phyloP scores from a whole-genome alignment of 2,888 invertebrate genomes.

The Troides aeacus region DNA sequence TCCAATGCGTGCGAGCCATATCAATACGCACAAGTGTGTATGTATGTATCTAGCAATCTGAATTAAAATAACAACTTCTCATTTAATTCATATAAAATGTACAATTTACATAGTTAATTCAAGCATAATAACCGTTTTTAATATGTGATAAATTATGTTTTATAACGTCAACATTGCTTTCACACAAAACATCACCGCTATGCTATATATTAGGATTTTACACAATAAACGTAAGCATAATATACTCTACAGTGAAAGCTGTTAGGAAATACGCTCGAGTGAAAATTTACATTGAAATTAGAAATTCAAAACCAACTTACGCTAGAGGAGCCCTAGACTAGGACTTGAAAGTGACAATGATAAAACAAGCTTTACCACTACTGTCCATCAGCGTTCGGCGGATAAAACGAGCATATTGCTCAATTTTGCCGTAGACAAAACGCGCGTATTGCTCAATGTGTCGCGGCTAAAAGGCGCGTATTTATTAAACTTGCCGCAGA shows the following conservation, averaged over 20 bases:
- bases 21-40: conserved; percentile 52
- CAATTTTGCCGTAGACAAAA: not conserved
- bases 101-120: conserved; percentile 70
- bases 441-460: conserved; percentile 5
- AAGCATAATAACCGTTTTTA: conserved; percentile 60
- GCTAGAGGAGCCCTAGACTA: conserved; percentile 13
- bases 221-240: conserved; percentile 63
- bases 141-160: conserved; percentile 60
- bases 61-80: conserved; percentile 69
- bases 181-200: conserved; percentile 47
- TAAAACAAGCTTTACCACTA: conserved; percentile 21
- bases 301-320: conserved; percentile 28
- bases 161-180: conserved; percentile 56
- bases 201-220: conserved; percentile 48
- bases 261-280: conserved; percentile 26
- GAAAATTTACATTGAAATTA: conserved; percentile 29
- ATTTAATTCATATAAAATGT: conserved; percentile 65
- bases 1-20: conserved; percentile 53
- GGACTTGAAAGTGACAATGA: conserved; percentile 18
- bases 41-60: conserved; percentile 66
- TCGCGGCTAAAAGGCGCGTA: not conserved
- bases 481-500: not conserved
- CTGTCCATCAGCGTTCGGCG: conserved; percentile 5
- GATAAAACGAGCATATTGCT: conserved; percentile 10
- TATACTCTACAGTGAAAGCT: conserved; percentile 57